Evolutionary conservation across 2,888 invertebrate species (phyloP).

Genomic region (Cosmia pyralina): DNA sequence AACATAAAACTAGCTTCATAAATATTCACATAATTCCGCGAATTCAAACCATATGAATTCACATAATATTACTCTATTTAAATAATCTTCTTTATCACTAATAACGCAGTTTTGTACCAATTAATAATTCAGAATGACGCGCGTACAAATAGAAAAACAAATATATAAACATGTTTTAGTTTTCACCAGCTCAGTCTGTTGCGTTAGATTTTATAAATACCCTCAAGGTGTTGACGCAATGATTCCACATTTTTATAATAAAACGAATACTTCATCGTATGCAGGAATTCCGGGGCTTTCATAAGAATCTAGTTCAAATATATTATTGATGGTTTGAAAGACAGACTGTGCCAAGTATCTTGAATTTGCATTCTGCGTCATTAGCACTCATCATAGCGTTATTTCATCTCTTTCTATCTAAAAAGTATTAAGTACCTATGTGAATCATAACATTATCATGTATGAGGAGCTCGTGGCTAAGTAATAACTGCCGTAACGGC

Average conservation of each 20-base stretch:
- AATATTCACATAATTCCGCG: constrained; percentile 29
- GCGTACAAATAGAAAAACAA: constrained; percentile 37
- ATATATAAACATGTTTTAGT: constrained; percentile 51
- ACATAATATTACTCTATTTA: constrained; percentile 14
- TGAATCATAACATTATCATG: too few species aligned
- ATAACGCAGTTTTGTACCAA: constrained; percentile 35
- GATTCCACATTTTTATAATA: constrained; percentile 48
- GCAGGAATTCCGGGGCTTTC: constrained; percentile 33
- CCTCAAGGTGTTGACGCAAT: constrained; percentile 49
- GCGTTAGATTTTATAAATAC: constrained; percentile 59
- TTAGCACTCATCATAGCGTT: not conserved
- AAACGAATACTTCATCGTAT: constrained; percentile 51
- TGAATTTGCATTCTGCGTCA: not conserved
- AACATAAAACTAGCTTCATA: constrained; percentile 23
- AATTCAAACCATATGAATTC: constrained; percentile 25
- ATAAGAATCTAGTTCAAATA: constrained; percentile 23
- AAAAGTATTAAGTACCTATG: not conserved
- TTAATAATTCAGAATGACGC: constrained; percentile 52
- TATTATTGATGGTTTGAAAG: constrained; percentile 32
- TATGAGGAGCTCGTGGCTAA: too few species aligned
- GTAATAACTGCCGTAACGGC: too few species aligned
- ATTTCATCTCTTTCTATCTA: not conserved
- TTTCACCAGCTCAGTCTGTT: constrained; percentile 42
- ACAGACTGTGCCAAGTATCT: not conserved
- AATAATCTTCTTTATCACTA: constrained; percentile 34